Base-by-base conservation (phyloP, 2,888 invertebrate species). In the Boloria selene region DNA sequence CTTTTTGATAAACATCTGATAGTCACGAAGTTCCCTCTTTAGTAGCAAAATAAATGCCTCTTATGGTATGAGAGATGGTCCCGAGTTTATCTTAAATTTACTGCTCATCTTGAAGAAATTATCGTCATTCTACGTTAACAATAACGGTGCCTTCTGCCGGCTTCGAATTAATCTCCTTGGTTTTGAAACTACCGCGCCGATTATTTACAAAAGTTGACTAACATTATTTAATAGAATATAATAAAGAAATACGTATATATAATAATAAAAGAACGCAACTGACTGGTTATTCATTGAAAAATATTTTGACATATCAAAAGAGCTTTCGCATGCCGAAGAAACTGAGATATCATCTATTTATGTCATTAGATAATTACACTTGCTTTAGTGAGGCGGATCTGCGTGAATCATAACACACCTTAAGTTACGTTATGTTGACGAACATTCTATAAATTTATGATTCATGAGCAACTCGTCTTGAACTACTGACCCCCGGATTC, bases 401-500 rank as follows among this genome's bases (percentile, higher is more conserved):
- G 67, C 45, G 72, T 85, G 85, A 84, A 61, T 86, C 84, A 86
- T 65, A 58, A 56, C 62, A 73, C 72, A 74, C 67, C 74, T 76
- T 69, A 68, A 72, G 67, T 74, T 70, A 45, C 63, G 45, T 56
- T 56, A 47, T 50, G 64, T 64, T 64, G 56, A 60, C 54, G 61
- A 59, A 53, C 55, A 52, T 67, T 65, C 63, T 63, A 58, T 44
- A 47, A 54, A 61, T 67, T 62, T 59, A 68, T 73, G 73, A 70
- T 73, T 76, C 69, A 73, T 65, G 66, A 44, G 50, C 59, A 49
- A 59, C 55, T 66, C 74, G 75, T 77, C 80, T 78, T 84, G 84
- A 86, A 83, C 86, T 81, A 75, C 78, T 84, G 84, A 83, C 83
- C 71, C 53, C 58, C 22, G 50, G 61, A 55, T 71, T 72, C 73